These are phyloP conservation scores for Corythornis cristatus DNA, from an alignment of 2,113 vertebrate genomes.

Conservation along the genomic window DNA sequence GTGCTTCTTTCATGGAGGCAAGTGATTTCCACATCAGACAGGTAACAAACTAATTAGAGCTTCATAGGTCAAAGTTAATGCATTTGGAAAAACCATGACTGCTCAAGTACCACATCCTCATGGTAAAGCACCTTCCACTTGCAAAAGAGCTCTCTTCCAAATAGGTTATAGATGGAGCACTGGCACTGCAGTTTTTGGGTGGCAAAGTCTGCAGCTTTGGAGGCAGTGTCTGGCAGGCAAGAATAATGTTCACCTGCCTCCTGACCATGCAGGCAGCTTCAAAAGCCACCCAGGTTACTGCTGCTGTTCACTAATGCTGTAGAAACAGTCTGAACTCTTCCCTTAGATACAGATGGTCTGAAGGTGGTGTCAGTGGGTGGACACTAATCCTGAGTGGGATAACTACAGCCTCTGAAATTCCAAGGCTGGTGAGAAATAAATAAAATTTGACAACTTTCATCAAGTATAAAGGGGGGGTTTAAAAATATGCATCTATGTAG, in stretches of 20 bases:
- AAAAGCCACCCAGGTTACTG: not conserved
- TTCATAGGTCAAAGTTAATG: not conserved
- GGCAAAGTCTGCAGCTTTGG: not conserved
- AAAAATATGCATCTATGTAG: not conserved
- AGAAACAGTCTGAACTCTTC: not conserved
- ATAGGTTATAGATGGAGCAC: not conserved
- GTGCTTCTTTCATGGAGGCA: not conserved
- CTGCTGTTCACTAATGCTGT: not conserved
- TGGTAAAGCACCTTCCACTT: not conserved
- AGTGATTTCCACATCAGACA: not conserved
- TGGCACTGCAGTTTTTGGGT: not conserved
- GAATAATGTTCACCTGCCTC: not conserved
- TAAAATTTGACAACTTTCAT: not conserved
- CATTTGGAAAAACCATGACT: not conserved
- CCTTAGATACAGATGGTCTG: not conserved
- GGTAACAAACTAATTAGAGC: not conserved
- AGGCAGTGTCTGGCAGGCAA: not conserved
- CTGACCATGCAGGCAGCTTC: not conserved
- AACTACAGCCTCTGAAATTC: not conserved
- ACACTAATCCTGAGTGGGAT: not conserved
- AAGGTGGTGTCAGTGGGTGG: not conserved
- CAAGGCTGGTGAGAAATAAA: not conserved
- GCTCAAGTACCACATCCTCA: fast-evolving
- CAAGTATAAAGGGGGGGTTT: not conserved
- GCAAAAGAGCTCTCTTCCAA: not conserved